These are phyloP conservation scores for Camponotus vicinus DNA, from an alignment of 1,140 invertebrate species.

Conservation along the genomic window DNA sequence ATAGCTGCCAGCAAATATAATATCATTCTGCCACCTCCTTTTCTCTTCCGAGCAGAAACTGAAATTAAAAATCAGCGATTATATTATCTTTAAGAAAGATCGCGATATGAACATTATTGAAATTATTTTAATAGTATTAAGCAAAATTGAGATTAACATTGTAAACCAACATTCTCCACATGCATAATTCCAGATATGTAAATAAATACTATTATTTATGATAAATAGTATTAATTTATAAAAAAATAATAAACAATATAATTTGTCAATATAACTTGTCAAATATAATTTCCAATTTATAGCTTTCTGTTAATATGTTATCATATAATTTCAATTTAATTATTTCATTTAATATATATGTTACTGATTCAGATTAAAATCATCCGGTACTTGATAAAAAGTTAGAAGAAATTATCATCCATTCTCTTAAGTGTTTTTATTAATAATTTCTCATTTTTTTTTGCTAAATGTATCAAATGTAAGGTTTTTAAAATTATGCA, in stretches of 20 bases:
- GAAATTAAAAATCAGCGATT: not conserved
- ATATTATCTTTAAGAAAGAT: not conserved
- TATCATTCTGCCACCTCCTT: constrained; percentile 87
- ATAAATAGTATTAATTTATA: not conserved
- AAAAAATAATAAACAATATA: not conserved
- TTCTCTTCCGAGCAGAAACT: constrained; percentile 73
- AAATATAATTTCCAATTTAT: not conserved
- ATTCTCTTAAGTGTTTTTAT: not conserved
- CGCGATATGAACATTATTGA: not conserved
- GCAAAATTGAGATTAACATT: not conserved
- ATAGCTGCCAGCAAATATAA: constrained; percentile 89
- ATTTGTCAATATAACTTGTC: not conserved
- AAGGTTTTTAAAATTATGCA: not conserved
- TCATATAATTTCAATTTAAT: not conserved
- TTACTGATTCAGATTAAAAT: not conserved
- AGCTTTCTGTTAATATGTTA: not conserved
- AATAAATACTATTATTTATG: not conserved
- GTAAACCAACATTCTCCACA: not conserved
- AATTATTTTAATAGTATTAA: not conserved
- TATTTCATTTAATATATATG: not conserved
- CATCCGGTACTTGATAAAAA: not conserved
- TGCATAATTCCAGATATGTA: not conserved
- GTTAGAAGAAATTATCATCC: not conserved
- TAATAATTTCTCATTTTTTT: not conserved
- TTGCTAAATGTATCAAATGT: not conserved